Base-by-base conservation (phyloP, 1,140 invertebrate species). In the Drosophila tristis region DNA sequence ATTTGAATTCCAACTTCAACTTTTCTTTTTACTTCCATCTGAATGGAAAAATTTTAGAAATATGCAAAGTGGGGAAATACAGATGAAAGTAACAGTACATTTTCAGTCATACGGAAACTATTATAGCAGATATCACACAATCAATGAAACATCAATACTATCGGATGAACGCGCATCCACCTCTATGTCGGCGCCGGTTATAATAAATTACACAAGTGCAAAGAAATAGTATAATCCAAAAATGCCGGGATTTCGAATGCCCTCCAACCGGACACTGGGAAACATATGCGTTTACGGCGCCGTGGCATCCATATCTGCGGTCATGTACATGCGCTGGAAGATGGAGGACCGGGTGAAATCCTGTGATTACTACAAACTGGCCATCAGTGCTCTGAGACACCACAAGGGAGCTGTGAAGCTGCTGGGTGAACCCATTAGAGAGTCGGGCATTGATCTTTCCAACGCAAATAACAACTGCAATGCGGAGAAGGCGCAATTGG, bases 341-440 rank as follows among this genome's bases (percentile, higher is more conserved):
- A 90, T 94, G 5, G 91, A 93, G 62, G 80, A 93, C 11, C 91
- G 92, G n/a, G 84, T 94, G 3, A 89, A 90, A 66, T 64, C 92
- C 39, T 78, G 92, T 2, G 93, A 94, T 5, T 94, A 94, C 84
- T 95, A 94, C 75, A 94, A 93, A 78, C 84, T 93, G 63, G 94
- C 94, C 6, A 64, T 95, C 8, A 92, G 93, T 75, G 92, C 78
- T 9, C 74, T 95, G 5, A 86, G 94, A 43, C 86, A 74, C 5
- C 93, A 95, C 80, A 76, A 92, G 76, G 91, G 94, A 20, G 94
- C 94, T 13, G 91, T 94, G 0, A 73, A 93, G 45, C 91, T 94
- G 45, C 82, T 96, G 43, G 95, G 95, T 13, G 94, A 95, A 79
- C 95, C 95, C 0, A 95, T 96, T 6, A 94, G 93, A 86, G 94